Conservation (phyloP, 2,888 invertebrate genomes). For the Ethmia dodecea region DNA sequence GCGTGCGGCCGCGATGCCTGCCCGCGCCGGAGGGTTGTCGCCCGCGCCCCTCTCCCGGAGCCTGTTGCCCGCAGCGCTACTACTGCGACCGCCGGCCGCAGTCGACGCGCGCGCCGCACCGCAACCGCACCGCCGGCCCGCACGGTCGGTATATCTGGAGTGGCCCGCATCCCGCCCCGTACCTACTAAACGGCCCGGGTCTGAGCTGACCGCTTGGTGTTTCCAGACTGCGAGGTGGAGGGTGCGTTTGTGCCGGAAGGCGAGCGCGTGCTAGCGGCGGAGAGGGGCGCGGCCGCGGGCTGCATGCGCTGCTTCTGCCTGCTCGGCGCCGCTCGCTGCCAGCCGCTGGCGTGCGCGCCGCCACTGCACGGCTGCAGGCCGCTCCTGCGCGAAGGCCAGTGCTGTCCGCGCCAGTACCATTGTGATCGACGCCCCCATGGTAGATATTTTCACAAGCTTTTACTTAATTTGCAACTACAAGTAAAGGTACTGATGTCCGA, state of each 20-base stretch:
- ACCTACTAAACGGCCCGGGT: not conserved
- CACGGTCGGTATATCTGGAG: too few relatives aligned
- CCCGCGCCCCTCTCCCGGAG: slow-evolving; percentile 78
- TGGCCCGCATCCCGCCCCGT: too few relatives aligned
- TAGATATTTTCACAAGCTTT: not conserved
- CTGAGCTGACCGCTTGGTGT: not conserved
- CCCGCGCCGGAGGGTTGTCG: slow-evolving; percentile 80
- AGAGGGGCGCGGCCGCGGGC: slow-evolving; percentile 51
- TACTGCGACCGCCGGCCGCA: slow-evolving; percentile 69
- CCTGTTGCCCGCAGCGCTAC: slow-evolving; percentile 90
- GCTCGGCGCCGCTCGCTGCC: slow-evolving; percentile 84
- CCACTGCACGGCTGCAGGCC: slow-evolving; percentile 86
- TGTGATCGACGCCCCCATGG: slow-evolving; percentile 48
- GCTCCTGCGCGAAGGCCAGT: slow-evolving; percentile 85
- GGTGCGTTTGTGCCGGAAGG: slow-evolving; percentile 82
- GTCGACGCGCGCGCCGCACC: slow-evolving; percentile 29
- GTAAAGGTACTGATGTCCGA: too few relatives aligned
- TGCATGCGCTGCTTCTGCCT: slow-evolving; percentile 91
- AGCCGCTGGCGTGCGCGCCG: slow-evolving; percentile 86
- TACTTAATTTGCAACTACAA: too few relatives aligned
- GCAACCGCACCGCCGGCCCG: slow-evolving; percentile 36
- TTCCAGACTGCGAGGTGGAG: slow-evolving; percentile 81
- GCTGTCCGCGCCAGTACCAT: slow-evolving; percentile 90
- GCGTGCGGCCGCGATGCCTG: slow-evolving; percentile 89
- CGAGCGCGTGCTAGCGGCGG: slow-evolving; percentile 77